Evolutionary conservation across 1,140 invertebrate species (phyloP).

Genomic region (Radopholus similis): DNA sequence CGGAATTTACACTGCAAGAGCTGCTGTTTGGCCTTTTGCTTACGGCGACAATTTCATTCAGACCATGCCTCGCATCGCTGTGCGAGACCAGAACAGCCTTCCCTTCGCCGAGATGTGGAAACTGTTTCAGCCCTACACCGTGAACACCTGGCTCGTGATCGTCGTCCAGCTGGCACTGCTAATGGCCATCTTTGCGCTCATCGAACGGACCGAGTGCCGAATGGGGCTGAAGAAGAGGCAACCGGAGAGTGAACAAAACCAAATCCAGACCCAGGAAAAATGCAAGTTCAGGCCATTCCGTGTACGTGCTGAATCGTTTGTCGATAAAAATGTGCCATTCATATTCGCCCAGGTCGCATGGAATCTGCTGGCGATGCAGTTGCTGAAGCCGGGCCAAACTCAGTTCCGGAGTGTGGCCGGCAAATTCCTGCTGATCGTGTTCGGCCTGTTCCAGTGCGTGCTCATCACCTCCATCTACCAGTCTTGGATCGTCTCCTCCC

Average conservation of each 20-base stretch:
- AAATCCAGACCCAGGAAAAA: too few relatives aligned
- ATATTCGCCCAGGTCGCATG: not conserved
- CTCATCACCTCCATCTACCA: not conserved
- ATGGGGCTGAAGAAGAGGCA: too few relatives aligned
- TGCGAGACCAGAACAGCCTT: not conserved
- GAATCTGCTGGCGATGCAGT: not conserved
- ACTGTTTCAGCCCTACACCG: not conserved
- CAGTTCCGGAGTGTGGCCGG: not conserved
- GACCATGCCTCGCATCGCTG: not conserved
- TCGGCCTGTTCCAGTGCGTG: not conserved
- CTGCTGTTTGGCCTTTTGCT: not conserved
- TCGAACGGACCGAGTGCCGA: too few relatives aligned
- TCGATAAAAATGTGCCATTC: too few relatives aligned
- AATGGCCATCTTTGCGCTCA: not conserved
- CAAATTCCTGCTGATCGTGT: not conserved
- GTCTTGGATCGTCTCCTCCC: not conserved
- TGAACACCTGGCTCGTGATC: not conserved
- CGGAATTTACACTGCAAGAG: conserved; percentile 33
- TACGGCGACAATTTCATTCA: not conserved
- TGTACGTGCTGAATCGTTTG: too few relatives aligned
- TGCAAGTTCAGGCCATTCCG: not conserved
- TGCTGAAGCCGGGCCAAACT: not conserved
- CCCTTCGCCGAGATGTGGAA: not conserved
- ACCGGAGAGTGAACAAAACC: too few relatives aligned
- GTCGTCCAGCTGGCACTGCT: not conserved